Evolutionary conservation across 2,797 vertebrate species (phyloP).

Genomic region (Sebastes oblongus): DNA sequence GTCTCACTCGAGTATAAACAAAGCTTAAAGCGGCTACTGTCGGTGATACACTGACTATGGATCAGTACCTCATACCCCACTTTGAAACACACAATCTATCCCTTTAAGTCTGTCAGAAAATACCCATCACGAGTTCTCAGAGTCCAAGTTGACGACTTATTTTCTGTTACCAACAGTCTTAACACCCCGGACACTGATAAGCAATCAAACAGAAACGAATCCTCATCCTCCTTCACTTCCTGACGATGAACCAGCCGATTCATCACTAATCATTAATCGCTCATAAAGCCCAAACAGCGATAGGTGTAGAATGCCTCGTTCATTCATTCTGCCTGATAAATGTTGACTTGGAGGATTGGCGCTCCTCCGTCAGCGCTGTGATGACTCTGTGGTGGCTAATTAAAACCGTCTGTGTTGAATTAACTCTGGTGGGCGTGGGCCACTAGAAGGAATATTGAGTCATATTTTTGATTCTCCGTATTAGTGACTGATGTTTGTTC

Average conservation of each 20-base stretch:
- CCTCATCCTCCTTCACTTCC: neutral
- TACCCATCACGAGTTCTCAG: no score
- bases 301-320: neutral
- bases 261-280: neutral
- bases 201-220: neutral
- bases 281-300: neutral
- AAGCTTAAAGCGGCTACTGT: no score
- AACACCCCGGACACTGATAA: neutral
- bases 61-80: no score
- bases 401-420: constrained; percentile 16
- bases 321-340: neutral
- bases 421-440: constrained; percentile 12
- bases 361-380: neutral
- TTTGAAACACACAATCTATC: no score
- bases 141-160: neutral
- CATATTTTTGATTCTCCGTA: neutral
- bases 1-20: no score
- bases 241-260: neutral
- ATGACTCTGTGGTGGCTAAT: neutral
- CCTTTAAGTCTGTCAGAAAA: no score
- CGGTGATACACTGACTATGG: no score
- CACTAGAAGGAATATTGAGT: neutral
- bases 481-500: neutral
- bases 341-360: neutral
- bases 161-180: neutral